phyloP scores from a whole-genome alignment of 2,888 invertebrate species.

The Nomada hirtipes region DNA sequence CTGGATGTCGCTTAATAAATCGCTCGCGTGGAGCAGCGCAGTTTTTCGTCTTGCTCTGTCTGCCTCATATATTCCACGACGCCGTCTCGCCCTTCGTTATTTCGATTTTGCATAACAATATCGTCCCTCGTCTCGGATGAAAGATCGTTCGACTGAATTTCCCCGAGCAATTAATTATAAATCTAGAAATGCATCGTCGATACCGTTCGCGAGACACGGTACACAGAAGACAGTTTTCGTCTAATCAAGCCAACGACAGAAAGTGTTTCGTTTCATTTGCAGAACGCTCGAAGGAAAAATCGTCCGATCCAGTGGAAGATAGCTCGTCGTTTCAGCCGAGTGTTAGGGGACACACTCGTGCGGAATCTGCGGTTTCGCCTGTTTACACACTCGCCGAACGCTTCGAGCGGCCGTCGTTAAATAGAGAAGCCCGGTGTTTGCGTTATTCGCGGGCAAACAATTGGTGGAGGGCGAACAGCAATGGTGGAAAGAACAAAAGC shows the following conservation, averaged over 20 bases:
- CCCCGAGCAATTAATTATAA: background rate
- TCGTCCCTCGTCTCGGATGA: background rate
- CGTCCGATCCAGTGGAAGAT: background rate
- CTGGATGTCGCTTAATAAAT: conserved; percentile 69
- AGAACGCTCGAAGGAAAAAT: too few species aligned
- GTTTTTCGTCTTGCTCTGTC: conserved; percentile 25
- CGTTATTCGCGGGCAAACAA: conserved; percentile 44
- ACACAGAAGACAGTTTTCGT: too few species aligned
- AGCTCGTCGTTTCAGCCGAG: background rate
- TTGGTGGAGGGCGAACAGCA: conserved; percentile 12
- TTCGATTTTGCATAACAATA: background rate
- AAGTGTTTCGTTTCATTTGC: too few species aligned
- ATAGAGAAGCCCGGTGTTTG: conserved; percentile 38
- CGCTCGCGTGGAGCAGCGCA: conserved; percentile 38
- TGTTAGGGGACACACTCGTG: too few species aligned
- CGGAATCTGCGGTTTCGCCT: background rate
- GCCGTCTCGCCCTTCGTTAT: background rate
- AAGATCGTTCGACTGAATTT: background rate
- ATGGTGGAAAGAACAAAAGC: conserved; percentile 45
- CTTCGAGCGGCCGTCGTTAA: conserved; percentile 21
- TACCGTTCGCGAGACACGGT: too few species aligned
- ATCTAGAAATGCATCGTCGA: background rate
- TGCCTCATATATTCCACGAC: background rate
- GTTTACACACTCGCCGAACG: background rate
- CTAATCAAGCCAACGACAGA: too few species aligned